Percentiles rank a stretch among this genome's conserved stretches.
Conservation (phyloP, 2,888 invertebrate species). For the Mythimna pallens region DNA sequence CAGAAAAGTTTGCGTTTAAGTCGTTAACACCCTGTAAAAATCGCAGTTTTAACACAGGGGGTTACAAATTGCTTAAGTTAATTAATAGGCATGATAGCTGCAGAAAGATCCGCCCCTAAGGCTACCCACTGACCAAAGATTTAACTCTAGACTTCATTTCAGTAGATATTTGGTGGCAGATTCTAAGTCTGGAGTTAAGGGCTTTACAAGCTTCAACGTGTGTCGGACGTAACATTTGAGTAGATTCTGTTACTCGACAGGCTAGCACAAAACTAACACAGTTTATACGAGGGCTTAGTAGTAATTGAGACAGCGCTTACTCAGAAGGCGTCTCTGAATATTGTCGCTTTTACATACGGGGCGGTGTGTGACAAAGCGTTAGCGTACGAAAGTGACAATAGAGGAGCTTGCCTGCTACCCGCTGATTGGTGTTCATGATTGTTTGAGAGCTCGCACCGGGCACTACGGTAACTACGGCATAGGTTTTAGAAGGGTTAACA, state of each 20-base stretch:
- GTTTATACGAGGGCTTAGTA: constrained; percentile 3
- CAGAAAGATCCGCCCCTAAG: too few relatives aligned
- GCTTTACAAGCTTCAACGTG: neutral
- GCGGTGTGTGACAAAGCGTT: constrained; percentile 26
- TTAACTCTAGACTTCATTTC: too few relatives aligned
- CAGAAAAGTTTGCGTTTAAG: neutral
- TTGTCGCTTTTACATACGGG: constrained; percentile 13
- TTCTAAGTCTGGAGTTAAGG: neutral
- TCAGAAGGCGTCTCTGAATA: constrained; percentile 24
- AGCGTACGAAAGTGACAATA: constrained; percentile 33
- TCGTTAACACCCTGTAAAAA: neutral
- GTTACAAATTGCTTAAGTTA: too few relatives aligned
- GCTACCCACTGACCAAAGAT: too few relatives aligned
- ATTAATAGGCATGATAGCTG: too few relatives aligned
- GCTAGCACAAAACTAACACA: constrained; percentile 7
- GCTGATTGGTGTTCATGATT: constrained; percentile 37
- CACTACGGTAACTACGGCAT: constrained; percentile 7
- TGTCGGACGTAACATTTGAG: neutral
- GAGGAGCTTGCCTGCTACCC: constrained; percentile 8
- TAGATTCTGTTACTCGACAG: neutral
- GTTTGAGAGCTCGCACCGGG: constrained; percentile 21
- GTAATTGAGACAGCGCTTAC: constrained; percentile 16
- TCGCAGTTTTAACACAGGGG: too few relatives aligned
- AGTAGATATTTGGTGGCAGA: too few relatives aligned
- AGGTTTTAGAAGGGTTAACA: constrained; percentile 3